Percentiles rank a stretch among this genome's conserved stretches.
Evolutionary conservation across 37 sponge, comb jelly and placozoan species (phyloP).

Genomic region (Spongia lamella): DNA sequence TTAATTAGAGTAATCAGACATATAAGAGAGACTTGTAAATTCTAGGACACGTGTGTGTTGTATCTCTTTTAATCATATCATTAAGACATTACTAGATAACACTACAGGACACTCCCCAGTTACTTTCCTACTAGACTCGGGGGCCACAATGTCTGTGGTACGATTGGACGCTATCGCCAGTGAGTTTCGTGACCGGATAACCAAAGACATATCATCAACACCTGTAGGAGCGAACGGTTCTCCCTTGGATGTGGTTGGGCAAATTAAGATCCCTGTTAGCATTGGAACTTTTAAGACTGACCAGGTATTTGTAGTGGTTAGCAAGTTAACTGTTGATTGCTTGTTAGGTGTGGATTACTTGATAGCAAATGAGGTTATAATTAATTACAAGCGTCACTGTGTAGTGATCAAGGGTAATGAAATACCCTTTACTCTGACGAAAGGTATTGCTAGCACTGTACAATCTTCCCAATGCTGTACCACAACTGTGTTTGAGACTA

Average conservation of each 20-base stretch:
- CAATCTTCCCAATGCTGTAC: too few species aligned
- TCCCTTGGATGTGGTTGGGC: conserved; percentile 19
- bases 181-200: neutral
- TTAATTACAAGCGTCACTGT: conserved; percentile 2
- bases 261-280: neutral
- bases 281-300: conserved; percentile 11
- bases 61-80: too few species aligned
- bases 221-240: conserved; percentile 20
- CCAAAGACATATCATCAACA: too few species aligned
- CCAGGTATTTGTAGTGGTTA: conserved; percentile 16
- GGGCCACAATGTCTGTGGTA: conserved; percentile 20
- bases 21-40: too few species aligned
- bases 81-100: too few species aligned
- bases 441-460: too few species aligned
- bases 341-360: conserved; percentile 17
- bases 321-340: conserved; percentile 16
- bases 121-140: conserved; percentile 9
- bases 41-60: too few species aligned
- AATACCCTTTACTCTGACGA: conserved; percentile 2
- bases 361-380: conserved; percentile 6
- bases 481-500: conserved; percentile 1
- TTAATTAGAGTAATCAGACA: too few species aligned
- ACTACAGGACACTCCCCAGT: neutral
- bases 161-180: too few species aligned
- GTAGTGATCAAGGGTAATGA: neutral